Evolutionary conservation across 2,888 invertebrate genomes (phyloP), one percentile per base, ranked within the genome.

Genomic region (Phymatocera aterrima): DNA sequence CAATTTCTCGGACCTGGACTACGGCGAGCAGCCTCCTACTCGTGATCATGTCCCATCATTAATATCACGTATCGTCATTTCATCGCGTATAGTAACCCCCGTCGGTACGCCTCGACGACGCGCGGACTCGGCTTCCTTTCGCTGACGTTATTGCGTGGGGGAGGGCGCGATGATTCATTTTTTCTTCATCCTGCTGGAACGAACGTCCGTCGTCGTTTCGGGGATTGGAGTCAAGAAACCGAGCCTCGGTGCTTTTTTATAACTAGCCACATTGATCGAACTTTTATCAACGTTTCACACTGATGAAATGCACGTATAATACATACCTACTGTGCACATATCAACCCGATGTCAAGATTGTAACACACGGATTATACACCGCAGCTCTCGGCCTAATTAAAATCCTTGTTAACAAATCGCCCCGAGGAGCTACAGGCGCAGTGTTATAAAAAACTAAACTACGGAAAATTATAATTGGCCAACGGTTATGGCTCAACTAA

Each of bases 131-230:
- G n/a, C 84, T 85, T 82, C 84, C 83, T 83, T 83, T 88, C 88
- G 88, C 89, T 84, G 86, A 88, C 87, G 88, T 87, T 85, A 89
- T 89, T 88, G 88, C 86, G 51, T 83, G 85, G 84, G 84, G 84
- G 84, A 84, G 85, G 84, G 84, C 85, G 85, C 87, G 83, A 85
- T 89, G 87, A 88, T 82, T 86, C 34, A 3, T 68, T 68, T 46
- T 51, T 72, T 48, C 64, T 40, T 8, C 21, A 80, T 78, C n/a
- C n/a, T n/a, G n/a, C n/a, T n/a, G n/a, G n/a, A n/a, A n/a, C n/a
- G n/a, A n/a, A n/a, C n/a, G n/a, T n/a, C n/a, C n/a, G n/a, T n/a
- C n/a, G n/a, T n/a, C n/a, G n/a, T n/a, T n/a, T n/a, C n/a, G n/a
- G n/a, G n/a, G n/a, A n/a, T n/a, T n/a, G n/a, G n/a, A n/a, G n/a